Percentiles rank a stretch among this genome's conserved stretches.
Conservation (phyloP, 1,140 invertebrate genomes). For the Mylabris phalerata region DNA sequence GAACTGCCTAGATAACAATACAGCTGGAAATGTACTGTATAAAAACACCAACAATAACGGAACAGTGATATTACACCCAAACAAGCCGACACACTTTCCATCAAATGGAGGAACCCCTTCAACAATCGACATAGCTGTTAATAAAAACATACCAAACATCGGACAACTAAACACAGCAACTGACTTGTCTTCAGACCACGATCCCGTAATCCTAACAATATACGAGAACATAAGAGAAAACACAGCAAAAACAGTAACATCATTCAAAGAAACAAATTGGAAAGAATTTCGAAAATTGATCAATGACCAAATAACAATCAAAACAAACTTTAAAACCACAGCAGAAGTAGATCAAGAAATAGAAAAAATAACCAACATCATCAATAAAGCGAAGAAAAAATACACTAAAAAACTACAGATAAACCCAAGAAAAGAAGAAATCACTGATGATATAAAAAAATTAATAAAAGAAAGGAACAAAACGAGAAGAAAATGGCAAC, state of each 20-base stretch:
- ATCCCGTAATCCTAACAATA: not conserved
- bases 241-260: not conserved
- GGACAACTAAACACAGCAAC: not conserved
- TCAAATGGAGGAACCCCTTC: not conserved
- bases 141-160: not conserved
- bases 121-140: not conserved
- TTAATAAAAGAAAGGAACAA: not conserved
- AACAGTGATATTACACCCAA: too few relatives aligned
- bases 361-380: not conserved
- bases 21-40: too few relatives aligned
- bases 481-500: not conserved
- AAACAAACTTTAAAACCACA: not conserved
- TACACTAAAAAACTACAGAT: not conserved
- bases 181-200: not conserved
- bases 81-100: conserved; percentile 3
- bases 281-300: not conserved
- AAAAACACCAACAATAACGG: too few relatives aligned
- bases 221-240: not conserved
- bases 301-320: not conserved
- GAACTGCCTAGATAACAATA: too few relatives aligned
- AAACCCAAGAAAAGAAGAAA: not conserved
- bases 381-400: not conserved
- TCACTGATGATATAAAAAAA: not conserved
- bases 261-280: not conserved
- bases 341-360: not conserved